A percentile compares a stretch with the other conserved stretches of the same genome.
phyloP scores from a whole-genome alignment of 35 echinoderm and acorn worm genomes.

The Ptychodera flava region DNA sequence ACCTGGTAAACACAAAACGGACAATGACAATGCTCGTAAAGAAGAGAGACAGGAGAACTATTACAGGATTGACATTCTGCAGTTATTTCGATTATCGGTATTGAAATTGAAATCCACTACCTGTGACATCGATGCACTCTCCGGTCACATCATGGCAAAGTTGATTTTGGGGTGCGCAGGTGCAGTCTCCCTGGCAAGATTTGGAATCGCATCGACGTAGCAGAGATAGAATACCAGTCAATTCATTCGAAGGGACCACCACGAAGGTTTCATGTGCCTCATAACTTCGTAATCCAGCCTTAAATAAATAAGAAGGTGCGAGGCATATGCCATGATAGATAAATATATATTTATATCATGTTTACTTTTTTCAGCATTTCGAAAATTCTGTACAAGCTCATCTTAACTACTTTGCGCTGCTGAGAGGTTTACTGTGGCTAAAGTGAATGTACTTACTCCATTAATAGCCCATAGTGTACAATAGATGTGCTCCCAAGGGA shows the following conservation, averaged over 20 bases:
- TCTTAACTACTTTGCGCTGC: no score
- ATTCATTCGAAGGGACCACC: neutral
- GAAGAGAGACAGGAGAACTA: no score
- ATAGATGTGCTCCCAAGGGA: neutral
- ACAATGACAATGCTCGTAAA: no score
- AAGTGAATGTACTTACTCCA: neutral
- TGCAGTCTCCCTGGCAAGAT: constrained; percentile 29
- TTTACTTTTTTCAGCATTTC: neutral
- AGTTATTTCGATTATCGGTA: no score
- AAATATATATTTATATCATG: no score
- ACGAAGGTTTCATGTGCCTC: constrained; percentile 17
- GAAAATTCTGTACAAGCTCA: neutral
- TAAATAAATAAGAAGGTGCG: neutral
- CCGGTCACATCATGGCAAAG: neutral
- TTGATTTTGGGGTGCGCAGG: constrained; percentile 13
- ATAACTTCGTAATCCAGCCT: constrained; percentile 24
- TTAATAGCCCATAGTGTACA: constrained; percentile 30
- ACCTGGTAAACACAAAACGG: neutral
- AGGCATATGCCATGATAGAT: neutral
- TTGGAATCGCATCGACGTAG: constrained; percentile 12
- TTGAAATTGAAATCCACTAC: no score
- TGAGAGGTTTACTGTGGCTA: no score
- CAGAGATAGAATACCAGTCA: constrained; percentile 6
- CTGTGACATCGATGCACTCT: neutral
- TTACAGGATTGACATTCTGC: no score